Evolutionary conservation across 2,888 invertebrate species (phyloP).

Genomic region (Tenthredo livida): DNA sequence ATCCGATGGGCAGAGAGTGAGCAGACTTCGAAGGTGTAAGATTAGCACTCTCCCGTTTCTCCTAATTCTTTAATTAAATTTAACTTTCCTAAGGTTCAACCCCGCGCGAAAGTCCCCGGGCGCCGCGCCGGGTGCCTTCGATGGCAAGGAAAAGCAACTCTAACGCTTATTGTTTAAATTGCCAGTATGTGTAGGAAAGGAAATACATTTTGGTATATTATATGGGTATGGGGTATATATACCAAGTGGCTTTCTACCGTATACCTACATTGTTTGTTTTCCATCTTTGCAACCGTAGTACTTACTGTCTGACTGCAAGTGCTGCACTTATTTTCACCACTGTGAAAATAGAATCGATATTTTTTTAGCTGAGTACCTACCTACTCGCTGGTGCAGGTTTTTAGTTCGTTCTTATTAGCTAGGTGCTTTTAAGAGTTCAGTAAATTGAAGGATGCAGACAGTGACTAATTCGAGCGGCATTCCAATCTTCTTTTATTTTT

Average conservation of each 20-base stretch:
- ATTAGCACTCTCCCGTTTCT: not conserved
- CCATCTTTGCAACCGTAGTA: not conserved
- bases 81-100: not conserved
- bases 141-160: not conserved
- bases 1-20: not conserved
- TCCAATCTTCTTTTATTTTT: conserved; percentile 14
- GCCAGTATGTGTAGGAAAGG: conserved; percentile 6
- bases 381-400: not conserved
- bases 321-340: not conserved
- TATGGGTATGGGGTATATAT: not conserved
- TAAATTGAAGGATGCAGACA: conserved; percentile 28
- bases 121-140: conserved; percentile 42
- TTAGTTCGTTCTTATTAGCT: not conserved
- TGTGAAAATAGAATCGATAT: conserved; percentile 23
- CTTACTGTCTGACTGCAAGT: not conserved
- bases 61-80: conserved; percentile 50
- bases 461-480: conserved; percentile 17
- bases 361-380: not conserved
- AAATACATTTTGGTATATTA: conserved; percentile 11
- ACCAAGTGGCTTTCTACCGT: not conserved
- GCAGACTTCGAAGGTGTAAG: not conserved
- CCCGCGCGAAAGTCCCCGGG: not conserved
- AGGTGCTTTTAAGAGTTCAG: conserved; percentile 25
- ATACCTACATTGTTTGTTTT: not conserved
- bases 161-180: not conserved